A percentile compares a stretch with the other conserved stretches of the same genome.
phyloP scores from a whole-genome alignment of 2,888 invertebrate genomes.

The Cantharis rufa region DNA sequence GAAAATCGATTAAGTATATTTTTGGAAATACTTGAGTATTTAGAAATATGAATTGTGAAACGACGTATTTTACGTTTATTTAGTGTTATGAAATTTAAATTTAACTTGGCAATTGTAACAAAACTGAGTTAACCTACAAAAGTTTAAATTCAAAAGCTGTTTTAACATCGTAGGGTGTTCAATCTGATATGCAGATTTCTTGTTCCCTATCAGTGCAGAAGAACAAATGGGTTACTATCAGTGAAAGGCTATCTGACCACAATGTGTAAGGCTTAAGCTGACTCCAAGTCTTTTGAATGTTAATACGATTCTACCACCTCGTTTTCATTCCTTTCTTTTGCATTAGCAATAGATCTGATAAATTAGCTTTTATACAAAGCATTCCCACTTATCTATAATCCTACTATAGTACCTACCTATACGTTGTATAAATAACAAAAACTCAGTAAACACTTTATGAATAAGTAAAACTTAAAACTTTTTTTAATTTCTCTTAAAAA shows the following conservation, averaged over 20 bases:
- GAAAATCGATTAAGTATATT: neutral
- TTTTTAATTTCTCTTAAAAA: neutral
- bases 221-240: slow-evolving; percentile 40
- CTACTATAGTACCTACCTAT: neutral
- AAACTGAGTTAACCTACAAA: slow-evolving; percentile 8
- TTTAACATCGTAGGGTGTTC: slow-evolving; percentile 26
- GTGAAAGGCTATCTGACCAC: slow-evolving; percentile 34
- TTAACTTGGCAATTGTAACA: slow-evolving; percentile 1
- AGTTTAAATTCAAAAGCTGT: slow-evolving; percentile 21
- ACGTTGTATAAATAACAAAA: neutral
- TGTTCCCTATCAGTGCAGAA: slow-evolving; percentile 39
- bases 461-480: neutral
- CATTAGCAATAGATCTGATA: neutral
- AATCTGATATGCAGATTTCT: slow-evolving; percentile 45
- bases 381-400: neutral
- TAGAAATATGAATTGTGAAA: neutral
- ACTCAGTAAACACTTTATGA: neutral
- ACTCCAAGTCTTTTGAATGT: slow-evolving; percentile 34
- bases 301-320: slow-evolving; percentile 35
- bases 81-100: neutral
- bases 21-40: neutral
- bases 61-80: neutral
- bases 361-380: neutral
- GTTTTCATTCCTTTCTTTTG: slow-evolving; percentile 27
- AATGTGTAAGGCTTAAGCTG: slow-evolving; percentile 37